Percentiles rank a stretch among this genome's conserved stretches.
These are phyloP conservation scores for Mythimna loreyi DNA, from an alignment of 2,888 invertebrate species.

Conservation along the genomic window DNA sequence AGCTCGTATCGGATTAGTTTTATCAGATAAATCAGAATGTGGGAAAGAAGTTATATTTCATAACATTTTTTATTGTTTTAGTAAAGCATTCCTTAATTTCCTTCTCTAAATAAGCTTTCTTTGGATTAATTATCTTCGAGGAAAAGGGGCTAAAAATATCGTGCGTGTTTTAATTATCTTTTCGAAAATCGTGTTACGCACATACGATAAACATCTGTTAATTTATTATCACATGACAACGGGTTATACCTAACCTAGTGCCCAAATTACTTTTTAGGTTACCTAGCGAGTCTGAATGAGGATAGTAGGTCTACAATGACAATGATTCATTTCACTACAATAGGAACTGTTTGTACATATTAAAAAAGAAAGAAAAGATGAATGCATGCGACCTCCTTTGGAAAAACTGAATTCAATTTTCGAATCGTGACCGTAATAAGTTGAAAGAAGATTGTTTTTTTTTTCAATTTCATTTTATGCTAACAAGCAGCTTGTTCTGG, in stretches of 20 bases:
- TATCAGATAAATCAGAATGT: constrained; percentile 17
- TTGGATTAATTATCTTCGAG: constrained; percentile 1
- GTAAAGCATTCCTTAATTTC: neutral
- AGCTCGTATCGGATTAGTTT: constrained; percentile 10
- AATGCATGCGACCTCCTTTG: constrained; percentile 17
- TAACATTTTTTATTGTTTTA: constrained; percentile 3
- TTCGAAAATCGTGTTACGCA: constrained; percentile 21
- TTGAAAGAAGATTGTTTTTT: neutral
- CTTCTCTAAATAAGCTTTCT: neutral
- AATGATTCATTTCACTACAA: constrained; percentile 30
- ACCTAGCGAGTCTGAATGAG: constrained; percentile 34
- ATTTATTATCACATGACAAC: constrained; percentile 40
- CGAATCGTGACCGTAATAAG: neutral
- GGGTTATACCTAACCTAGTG: constrained; percentile 33
- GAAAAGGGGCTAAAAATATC: neutral
- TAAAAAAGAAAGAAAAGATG: constrained; percentile 8
- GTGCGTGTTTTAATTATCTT: constrained; percentile 9
- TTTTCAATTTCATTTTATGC: neutral
- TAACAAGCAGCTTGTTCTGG: neutral
- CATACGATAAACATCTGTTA: constrained; percentile 7
- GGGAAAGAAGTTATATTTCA: constrained; percentile 7
- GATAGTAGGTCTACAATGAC: constrained; percentile 26
- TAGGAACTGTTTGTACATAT: constrained; percentile 29
- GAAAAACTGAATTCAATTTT: constrained; percentile 13
- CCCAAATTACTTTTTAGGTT: constrained; percentile 40